phyloP scores from a whole-genome alignment of 2,113 vertebrate species.

The Natator depressus region DNA sequence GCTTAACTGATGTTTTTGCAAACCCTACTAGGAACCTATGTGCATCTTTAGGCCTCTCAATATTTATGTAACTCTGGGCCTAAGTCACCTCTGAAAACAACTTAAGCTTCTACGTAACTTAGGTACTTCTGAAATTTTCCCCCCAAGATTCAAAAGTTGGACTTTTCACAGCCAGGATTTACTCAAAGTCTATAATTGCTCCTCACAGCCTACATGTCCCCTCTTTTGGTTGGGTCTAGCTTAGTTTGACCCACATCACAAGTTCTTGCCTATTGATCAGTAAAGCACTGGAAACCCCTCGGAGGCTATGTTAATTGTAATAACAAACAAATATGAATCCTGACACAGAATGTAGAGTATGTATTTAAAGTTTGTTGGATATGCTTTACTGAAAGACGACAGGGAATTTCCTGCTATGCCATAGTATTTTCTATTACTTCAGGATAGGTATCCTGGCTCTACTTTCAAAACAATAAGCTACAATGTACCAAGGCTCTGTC shows the following conservation, averaged over 20 bases:
- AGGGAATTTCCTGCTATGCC: background rate
- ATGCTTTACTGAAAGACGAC: background rate
- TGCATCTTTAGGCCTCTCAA: background rate
- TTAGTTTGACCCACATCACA: background rate
- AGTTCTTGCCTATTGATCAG: background rate
- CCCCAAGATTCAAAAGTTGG: background rate
- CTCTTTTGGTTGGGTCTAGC: background rate
- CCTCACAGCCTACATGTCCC: background rate
- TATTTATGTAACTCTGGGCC: rapidly evolving
- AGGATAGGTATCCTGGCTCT: background rate
- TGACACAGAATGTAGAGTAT: background rate
- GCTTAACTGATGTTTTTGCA: background rate
- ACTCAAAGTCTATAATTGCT: background rate
- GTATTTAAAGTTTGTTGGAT: background rate
- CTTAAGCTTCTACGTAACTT: background rate
- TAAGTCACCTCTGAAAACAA: background rate
- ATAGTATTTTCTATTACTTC: background rate
- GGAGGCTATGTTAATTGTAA: background rate
- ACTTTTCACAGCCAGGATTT: background rate
- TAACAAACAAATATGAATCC: background rate
- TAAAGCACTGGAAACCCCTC: background rate
- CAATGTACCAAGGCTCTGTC: background rate
- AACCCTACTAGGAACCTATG: too few relatives aligned
- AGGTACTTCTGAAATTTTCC: background rate
- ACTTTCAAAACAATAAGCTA: background rate